These are phyloP conservation scores for Phyllopteryx taeniolatus DNA, from an alignment of 2,113 vertebrate species.

Conservation along the genomic window DNA sequence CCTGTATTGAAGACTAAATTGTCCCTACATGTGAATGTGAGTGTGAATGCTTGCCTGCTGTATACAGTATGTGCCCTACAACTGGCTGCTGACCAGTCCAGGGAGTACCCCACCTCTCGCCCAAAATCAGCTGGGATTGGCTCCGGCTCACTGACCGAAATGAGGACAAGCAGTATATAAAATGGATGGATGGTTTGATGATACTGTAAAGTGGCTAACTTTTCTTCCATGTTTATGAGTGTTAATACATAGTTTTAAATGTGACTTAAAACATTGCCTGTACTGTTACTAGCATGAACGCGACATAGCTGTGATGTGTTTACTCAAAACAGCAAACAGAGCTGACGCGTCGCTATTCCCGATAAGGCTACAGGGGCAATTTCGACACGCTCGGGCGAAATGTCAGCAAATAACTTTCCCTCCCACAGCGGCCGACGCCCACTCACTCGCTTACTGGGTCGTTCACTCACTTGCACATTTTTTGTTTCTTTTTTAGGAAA, in stretches of 20 bases:
- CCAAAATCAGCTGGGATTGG: too few species aligned
- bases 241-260: not conserved
- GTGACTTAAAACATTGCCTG: not conserved
- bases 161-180: not conserved
- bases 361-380: conserved; percentile 21
- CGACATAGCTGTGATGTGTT: conserved; percentile 13
- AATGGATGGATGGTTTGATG: not conserved
- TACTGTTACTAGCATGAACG: not conserved
- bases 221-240: not conserved
- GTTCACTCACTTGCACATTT: not conserved
- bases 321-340: conserved; percentile 34
- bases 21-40: too few species aligned
- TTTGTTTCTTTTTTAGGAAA: not conserved
- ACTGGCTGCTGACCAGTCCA: too few species aligned
- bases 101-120: too few species aligned
- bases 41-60: too few species aligned
- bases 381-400: conserved; percentile 15
- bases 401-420: conserved; percentile 4
- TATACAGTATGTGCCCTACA: too few species aligned
- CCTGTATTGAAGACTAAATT: too few species aligned
- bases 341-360: conserved; percentile 23
- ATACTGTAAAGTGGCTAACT: not conserved
- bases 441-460: conserved; percentile 7
- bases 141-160: too few species aligned
- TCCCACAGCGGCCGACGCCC: conserved; percentile 3